phyloP scores from a whole-genome alignment of 2,888 invertebrate species.

The Drosophila macrospina region DNA sequence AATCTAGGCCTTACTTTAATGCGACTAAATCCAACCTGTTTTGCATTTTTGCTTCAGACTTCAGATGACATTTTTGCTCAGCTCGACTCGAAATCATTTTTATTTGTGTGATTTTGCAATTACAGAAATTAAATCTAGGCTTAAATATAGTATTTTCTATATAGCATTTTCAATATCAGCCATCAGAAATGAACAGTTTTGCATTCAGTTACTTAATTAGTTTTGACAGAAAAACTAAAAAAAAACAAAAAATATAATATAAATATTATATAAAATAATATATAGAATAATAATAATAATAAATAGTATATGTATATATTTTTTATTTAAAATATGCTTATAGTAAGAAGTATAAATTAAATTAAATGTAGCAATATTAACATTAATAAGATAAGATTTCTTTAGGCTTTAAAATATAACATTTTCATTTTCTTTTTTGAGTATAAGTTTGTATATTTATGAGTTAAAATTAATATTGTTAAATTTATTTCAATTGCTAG shows the following conservation, averaged over 20 bases:
- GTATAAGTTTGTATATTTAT: too few species aligned
- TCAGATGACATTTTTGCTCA: slow-evolving; percentile 30
- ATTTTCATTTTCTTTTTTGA: too few species aligned
- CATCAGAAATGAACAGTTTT: not conserved
- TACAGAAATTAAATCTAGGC: not conserved
- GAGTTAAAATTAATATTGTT: too few species aligned
- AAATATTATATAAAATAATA: not conserved
- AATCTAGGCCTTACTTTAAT: slow-evolving; percentile 30
- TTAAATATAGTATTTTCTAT: not conserved
- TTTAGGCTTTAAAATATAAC: too few species aligned
- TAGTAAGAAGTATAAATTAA: too few species aligned
- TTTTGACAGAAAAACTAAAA: too few species aligned
- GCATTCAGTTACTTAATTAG: not conserved
- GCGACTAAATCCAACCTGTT: slow-evolving; percentile 33
- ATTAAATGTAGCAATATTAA: too few species aligned
- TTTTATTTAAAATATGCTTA: too few species aligned
- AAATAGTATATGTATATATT: too few species aligned
- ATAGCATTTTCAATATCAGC: not conserved
- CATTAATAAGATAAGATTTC: too few species aligned
- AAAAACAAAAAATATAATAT: too few species aligned
- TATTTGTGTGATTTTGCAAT: not conserved
- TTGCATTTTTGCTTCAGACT: slow-evolving; percentile 9
- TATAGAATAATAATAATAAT: not conserved
- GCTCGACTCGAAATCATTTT: not conserved
- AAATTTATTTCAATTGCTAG: too few species aligned